Base-by-base conservation (phyloP, 2,888 invertebrate species). In the Eristalis tenax region DNA sequence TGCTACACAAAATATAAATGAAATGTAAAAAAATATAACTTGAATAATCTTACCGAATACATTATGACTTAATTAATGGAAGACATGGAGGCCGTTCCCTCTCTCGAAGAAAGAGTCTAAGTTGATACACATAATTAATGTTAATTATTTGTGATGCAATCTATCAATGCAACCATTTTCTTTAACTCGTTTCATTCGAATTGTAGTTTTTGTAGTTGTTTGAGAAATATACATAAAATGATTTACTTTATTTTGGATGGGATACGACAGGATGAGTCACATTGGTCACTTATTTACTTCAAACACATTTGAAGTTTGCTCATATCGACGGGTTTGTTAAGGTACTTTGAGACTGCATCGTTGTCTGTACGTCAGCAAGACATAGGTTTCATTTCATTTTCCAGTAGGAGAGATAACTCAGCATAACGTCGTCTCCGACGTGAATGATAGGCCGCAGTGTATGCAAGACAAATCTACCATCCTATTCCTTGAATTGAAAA, bases 61-160 rank as follows among this genome's bases (percentile, higher is more conserved):
- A 43, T 43, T 77, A 85, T 76, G 71, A 81, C 77, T 85, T 76
- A 76, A 73, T 57, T 43, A n/a, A 63, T 75, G 50, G 68, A n/a
- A 50, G n/a, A 50, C 50, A 50, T 18, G n/a, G 50, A 26, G 64
- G 61, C 38, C 43, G 35, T 76, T 70, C 15, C 43, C 0, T 26
- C 18, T 22, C n/a, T 75, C 5, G 28, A 28, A 28, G 28, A 32
- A 4, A 10, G 8, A 10, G 70, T 18, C 4, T 18, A 22, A 50
- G 50, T 50, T 50, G 18, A 50, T 18, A n/a, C 18, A 50, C 50
- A 18, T 10, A 50, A 18, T 18, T 50, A 50, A 6, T 50, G 73
- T 64, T 83, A 61, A 15, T 26, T 4, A 15, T 59, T 59, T 59
- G 59, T 18, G 4, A 50, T 50, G 50, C 18, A 50, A 50, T 50